These are phyloP conservation scores for Smithornis capensis DNA, from an alignment of 2,113 vertebrate species.

Conservation along the genomic window DNA sequence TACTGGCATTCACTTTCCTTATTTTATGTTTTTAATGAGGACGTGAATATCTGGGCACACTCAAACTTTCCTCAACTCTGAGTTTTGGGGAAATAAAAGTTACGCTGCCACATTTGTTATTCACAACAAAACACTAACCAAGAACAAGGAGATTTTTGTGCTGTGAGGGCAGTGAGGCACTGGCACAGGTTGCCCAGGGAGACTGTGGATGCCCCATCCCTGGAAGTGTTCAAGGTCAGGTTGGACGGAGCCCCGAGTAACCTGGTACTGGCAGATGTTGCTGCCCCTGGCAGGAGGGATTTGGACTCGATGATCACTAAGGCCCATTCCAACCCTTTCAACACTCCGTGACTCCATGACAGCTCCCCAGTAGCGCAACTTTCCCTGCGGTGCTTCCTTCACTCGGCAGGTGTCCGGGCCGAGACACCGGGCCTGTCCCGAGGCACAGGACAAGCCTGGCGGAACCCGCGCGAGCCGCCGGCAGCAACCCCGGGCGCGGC, in stretches of 20 bases:
- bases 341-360: background rate
- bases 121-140: background rate
- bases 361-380: rapidly evolving
- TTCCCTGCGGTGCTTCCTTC: background rate
- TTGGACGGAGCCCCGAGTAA: background rate
- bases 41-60: rapidly evolving
- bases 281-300: rapidly evolving
- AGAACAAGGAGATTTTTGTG: background rate
- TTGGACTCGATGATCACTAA: no score
- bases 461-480: background rate
- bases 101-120: rapidly evolving
- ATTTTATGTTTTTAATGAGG: rapidly evolving
- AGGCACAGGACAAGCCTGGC: background rate
- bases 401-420: background rate
- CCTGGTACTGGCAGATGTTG: background rate
- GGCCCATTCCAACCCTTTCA: background rate
- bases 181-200: background rate
- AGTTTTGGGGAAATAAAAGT: background rate
- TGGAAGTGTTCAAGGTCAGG: background rate
- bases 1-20: rapidly evolving
- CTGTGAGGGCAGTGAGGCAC: background rate
- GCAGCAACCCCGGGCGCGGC: background rate
- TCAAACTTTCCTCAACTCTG: background rate
- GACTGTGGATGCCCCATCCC: background rate
- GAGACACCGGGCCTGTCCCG: background rate